Base-by-base conservation (phyloP, 2,888 invertebrate genomes). In the Tachina lurida region DNA sequence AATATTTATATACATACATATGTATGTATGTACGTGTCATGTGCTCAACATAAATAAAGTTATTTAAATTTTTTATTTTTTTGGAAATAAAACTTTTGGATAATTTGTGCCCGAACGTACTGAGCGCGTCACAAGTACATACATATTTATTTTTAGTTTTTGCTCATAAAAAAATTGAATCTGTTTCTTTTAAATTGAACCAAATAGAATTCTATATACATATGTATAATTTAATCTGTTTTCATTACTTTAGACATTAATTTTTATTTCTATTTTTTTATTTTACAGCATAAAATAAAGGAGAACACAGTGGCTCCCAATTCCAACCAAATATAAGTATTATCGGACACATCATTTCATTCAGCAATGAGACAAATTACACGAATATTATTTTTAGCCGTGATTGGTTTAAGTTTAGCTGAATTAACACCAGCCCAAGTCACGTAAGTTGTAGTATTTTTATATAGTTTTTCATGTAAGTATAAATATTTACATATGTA, bases 321-420 rank as follows among this genome's bases (percentile, higher is more conserved):
- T 5, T 31, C 7, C 31, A 7, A 31, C 31, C 31, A 31, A 31
- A 7, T 31, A 31, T 31, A 31, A 31, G 31, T 31, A 62, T 74
- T 49, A 63, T 63, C 56, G 54, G 54, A 13, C 56, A 67, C 12
- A 13, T 52, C 56, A 63, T 67, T 65, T 31, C 58, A 56, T 54
- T 62, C 4, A 41, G 58, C 45, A 83, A 90, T 90, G 90, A 88
- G 87, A 77, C 87, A 87, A 87, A 88, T 89, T 88, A 89, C 90
- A 88, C 89, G 86, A 87, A 88, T 90, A 81, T 77, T 91, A 75
- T 88, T 91, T 86, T 87, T 91, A 88, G 87, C 89, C 84, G 87
- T 92, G 88, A 90, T 92, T 90, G 90, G 88, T 49, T 83, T 90
- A 76, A 88, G 88, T 80, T 89, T 90, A 68, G 87, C 90, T 86